Base-by-base conservation (phyloP, 2,888 invertebrate species). In the Lacanobia wlatinum region DNA sequence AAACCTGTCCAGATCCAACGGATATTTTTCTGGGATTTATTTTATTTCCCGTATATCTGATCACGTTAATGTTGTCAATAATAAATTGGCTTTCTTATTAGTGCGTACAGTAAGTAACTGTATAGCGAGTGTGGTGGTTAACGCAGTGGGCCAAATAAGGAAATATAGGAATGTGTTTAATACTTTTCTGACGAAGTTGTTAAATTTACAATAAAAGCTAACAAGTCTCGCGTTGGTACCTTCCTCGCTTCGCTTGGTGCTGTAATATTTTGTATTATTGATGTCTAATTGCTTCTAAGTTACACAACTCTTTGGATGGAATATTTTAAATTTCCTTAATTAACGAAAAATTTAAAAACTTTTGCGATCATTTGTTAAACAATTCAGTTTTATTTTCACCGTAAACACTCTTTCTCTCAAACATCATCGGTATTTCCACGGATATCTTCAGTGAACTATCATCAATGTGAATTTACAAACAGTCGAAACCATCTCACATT, bases 401-500 rank as follows among this genome's bases (percentile, higher is more conserved):
- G 2, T 59, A 0, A 56, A 48, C 8, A 23, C n/a, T 21, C 43
- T 28, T 28, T 53, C 12, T 14, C 0, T 53, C 4, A 55, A 64
- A 40, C 12, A 61, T 9, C 28, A 14, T n/a, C 28, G 23, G 8
- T 43, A 61, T 60, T 46, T 58, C 1, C 28, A 43, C 43, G 10
- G 4, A 71, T 56, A 61, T 50, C 16, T 58, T 64, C 21, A 72
- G 14, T 65, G 16, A 21, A 14, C 14, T 63, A 34, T 50, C 40
- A 52, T 80, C 59, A 75, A 52, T 56, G 53, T 46, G 4, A 77
- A 75, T 59, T 28, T 76, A 66, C 73, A 78, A 80, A 84, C 84
- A 84, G 84, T 85, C 75, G 70, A 83, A 83, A 84, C 83, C 83
- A 86, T 84, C 84, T 80, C 84, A 88, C 87, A 88, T 90, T 91